phyloP scores from a whole-genome alignment of 2,113 vertebrate species.

The Heptranchias perlo region DNA sequence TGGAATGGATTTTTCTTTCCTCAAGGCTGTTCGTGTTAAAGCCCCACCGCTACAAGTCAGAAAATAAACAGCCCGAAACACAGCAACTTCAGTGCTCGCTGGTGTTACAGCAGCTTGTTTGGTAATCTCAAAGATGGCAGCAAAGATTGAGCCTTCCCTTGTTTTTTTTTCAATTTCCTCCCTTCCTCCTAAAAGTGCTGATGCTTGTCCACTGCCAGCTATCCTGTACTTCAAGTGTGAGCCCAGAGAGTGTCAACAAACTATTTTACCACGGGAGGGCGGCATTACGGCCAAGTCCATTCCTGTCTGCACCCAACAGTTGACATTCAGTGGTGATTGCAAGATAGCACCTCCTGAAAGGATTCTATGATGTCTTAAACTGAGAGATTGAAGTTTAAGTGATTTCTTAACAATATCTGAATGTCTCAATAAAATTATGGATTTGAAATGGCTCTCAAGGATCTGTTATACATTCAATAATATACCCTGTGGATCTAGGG shows the following conservation, averaged over 20 bases:
- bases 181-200: background rate
- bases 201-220: background rate
- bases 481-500: no score
- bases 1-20: background rate
- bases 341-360: no score
- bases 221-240: background rate
- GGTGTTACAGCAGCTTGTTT: background rate
- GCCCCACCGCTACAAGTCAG: background rate
- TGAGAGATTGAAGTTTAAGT: no score
- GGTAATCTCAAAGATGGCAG: background rate
- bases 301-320: background rate
- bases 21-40: background rate
- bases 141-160: background rate
- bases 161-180: background rate
- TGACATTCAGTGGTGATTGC: background rate
- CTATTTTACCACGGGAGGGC: background rate
- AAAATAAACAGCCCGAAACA: background rate
- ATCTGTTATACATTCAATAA: background rate
- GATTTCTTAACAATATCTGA: no score
- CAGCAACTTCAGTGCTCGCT: background rate
- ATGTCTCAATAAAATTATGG: background rate
- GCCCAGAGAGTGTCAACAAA: background rate
- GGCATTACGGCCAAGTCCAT: background rate
- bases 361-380: no score
- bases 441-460: background rate